Base-by-base conservation (phyloP, 2,888 invertebrate species). In the Stratiomys singularior region DNA sequence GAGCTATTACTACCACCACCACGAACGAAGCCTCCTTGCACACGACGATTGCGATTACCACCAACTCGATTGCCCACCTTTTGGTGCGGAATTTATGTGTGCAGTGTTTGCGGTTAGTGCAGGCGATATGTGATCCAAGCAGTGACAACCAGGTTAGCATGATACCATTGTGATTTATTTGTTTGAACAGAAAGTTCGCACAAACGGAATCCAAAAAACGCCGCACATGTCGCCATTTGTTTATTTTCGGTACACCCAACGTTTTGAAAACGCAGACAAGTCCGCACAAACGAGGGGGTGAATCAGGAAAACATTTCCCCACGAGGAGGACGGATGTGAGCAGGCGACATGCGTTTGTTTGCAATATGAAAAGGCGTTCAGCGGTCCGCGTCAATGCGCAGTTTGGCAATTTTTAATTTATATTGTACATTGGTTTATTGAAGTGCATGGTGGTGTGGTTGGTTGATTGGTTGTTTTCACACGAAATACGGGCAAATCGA, bases 61-160 rank as follows among this genome's bases (percentile, higher is more conserved):
- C n/a, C 86, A 85, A 85, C 84, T 84, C 86, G 86, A 87, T 85
- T 86, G 86, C 86, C 86, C 87, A 87, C 86, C 87, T 87, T 84
- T 82, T 79, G 52, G 37, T 56, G 37, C 37, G 28, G 67, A 25
- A n/a, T 58, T 76, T 76, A 46, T 21, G 9, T 69, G 47, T 72
- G 71, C n/a, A n/a, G n/a, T n/a, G n/a, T n/a, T n/a, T 37, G 37
- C 37, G 9, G 37, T 64, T 63, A 25, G 23, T 63, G 23, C 15
- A 46, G 69, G 25, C 46, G 58, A n/a, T 56, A 72, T 23, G 15
- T 58, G 37, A 74, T 74, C 74, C 74, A 60, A 47, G 56, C 18
- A 74, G 67, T 74, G 74, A n/a, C 71, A 71, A 71, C 47, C 71
- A 52, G 71, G 21, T 58, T 74, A n/a, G n/a, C 37, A 30, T 18